Base-by-base conservation (phyloP, 2,888 invertebrate species). In the Anticlea derivata region DNA sequence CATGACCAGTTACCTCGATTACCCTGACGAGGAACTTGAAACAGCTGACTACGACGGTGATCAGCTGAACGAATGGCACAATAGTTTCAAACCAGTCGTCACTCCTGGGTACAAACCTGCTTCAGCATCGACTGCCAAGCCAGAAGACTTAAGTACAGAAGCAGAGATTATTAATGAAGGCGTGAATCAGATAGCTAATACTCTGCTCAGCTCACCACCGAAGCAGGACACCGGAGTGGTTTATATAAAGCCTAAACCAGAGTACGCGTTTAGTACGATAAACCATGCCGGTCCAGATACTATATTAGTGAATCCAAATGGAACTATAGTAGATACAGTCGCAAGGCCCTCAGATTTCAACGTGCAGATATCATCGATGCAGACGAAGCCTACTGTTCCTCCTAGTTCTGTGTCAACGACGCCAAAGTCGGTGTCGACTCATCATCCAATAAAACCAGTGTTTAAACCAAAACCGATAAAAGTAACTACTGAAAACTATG, bases 201-300 rank as follows among this genome's bases (percentile, higher is more conserved):
- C 91, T 0, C 64, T 93, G 41, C 72, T 92, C 4, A 83, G 83
- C 31, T 73, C 78, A 0, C 88, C 90, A 27, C 84, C 86, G 6
- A 87, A 48, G 23, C 29, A 88, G 50, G 91, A 92, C 55, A 88
- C 79, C 45, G 86, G 80, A 5, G 69, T 68, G 23, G 55, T 79
- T 31, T 73, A 78, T 13, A 63, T 77, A 11, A 83, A 82, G 41
- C 85, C 85, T 0, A 80, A 80, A 53, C 79, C 85, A 22, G 85
- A 80, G 12, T 91, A 88, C 56, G 80, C 82, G 0, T 92, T 93
- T 39, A 93, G 93, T 60, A 91, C 91, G 22, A 93, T 93, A 26
- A 91, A 92, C 5, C 92, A 93, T 64, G 91, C 91, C 1, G 83
- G 91, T 0, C 93, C 94, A 7, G 95, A 95, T 50, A 93, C 95